Base-by-base conservation (phyloP, 2,113 vertebrate genomes). In the Burhinus oedicnemus region DNA sequence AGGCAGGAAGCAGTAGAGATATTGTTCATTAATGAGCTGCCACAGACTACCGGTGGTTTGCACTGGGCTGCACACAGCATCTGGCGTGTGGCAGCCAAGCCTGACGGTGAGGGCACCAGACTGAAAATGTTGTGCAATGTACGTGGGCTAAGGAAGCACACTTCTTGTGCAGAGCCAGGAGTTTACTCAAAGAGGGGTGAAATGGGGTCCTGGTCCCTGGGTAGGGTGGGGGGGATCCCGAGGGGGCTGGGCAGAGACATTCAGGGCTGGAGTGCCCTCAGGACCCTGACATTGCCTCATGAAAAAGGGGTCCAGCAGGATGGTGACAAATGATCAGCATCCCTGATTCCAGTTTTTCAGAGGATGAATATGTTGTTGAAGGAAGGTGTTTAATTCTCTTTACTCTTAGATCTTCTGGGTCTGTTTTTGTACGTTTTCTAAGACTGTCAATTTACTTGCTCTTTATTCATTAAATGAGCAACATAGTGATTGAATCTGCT, bases 171-270 rank as follows among this genome's bases (percentile, higher is more conserved):
- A 23, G 75, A 75, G 74, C 18, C 44, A 61, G 29, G 26, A 61
- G 27, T 62, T 61, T 62, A 78, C 8, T 45, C 40, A 45, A 45
- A 72, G 27, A 10, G 34, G 16, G 16, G 22, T 52, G 36, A 77
- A 77, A 70, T 6, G 6, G 7, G 15, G 12, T 64, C 36, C 32
- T 58, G 8, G 8, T 57, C 27, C 6, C 26, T 34, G 12, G 25
- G 40, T 5, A 55, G 21, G 12, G 8, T 23, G 0, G 2, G 5
- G 1, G 4, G 0, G 3, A 27, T 23, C 42, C 34, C 1, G 1
- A 18, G 2, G 5, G 7, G 7, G 3, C 9, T 88, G 30, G 5
- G 5, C 22, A 70, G 25, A 36, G 22, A 38, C 23, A 25, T 1
- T 52, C 7, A 27, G 36, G 12, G 8, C 8, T 57, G 25, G 7